Base-by-base conservation (phyloP, 2,888 invertebrate genomes). In the Timandra comae region DNA sequence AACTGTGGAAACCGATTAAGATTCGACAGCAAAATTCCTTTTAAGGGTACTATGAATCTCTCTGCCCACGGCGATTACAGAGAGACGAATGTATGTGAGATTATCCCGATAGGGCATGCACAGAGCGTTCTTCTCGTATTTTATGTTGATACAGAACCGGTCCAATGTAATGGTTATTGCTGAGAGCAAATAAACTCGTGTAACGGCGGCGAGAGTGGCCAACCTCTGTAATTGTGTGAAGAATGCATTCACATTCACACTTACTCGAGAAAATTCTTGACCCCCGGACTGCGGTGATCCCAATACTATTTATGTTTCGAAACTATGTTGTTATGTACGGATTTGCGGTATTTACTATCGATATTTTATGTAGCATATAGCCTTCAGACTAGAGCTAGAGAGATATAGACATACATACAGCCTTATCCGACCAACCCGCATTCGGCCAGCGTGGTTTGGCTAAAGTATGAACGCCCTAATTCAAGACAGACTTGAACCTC, bases 171-270 rank as follows among this genome's bases (percentile, higher is more conserved):
- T n/a, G n/a, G n/a, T 64, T 58, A 61, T 49, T 55, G 43, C 52
- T 52, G 65, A 72, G 72, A 72, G 69, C 74, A 77, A 76, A 78
- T 73, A 73, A 62, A 73, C 73, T 16, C 74, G 71, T 71, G 68
- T 74, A 79, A 75, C 76, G 68, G 70, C 62, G 38, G 65, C 64
- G 58, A 61, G 67, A 63, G 62, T 63, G 62, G 63, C 63, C 48
- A n/a, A n/a, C n/a, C 38, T 49, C 50, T 63, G 54, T 67, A 70
- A 73, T 67, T 66, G 67, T 67, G 56, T 65, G 52, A 63, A 64
- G 65, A 69, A 73, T 71, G 68, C 64, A 68, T 72, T 67, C 56
- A 61, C 64, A 68, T 72, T 67, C 56, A 61, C 60, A 54, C 47
- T 49, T 58, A 52, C 46, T 50, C 61, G 68, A 57, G 52, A 61